Evolutionary conservation across 2,888 invertebrate species (phyloP).

Genomic region (Ectobius pallidus): DNA sequence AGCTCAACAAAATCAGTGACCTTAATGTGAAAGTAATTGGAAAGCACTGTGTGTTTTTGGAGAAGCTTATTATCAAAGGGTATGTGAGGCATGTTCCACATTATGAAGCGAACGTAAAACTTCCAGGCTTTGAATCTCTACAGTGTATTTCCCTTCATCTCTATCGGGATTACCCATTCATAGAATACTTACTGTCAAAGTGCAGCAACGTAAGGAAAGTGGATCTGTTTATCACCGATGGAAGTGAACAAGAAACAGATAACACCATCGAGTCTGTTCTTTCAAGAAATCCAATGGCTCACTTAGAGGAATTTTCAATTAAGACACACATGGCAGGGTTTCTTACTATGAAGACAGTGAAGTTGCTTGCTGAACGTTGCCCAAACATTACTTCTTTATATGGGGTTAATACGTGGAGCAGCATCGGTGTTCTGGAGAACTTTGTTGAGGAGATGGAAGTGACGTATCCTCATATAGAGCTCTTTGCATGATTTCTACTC

Average conservation of each 20-base stretch:
- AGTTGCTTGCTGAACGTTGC: neutral
- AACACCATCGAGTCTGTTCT: neutral
- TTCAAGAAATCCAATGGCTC: neutral
- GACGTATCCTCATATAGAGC: neutral
- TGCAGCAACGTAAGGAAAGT: neutral
- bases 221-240: neutral
- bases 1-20: neutral
- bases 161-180: neutral
- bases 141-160: neutral
- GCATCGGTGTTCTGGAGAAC: neutral
- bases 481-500: too few relatives aligned
- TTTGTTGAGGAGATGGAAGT: neutral
- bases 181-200: neutral
- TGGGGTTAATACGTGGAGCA: neutral
- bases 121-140: neutral
- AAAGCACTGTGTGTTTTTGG: neutral
- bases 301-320: neutral
- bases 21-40: neutral
- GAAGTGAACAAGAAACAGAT: neutral
- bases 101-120: neutral
- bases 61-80: neutral
- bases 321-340: neutral
- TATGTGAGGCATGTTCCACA: neutral
- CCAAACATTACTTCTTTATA: neutral
- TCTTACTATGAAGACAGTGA: neutral